A percentile compares a stretch with the other conserved stretches of the same genome.
Evolutionary conservation across 2,113 vertebrate species (phyloP).

Genomic region (Lucifuga dentata): DNA sequence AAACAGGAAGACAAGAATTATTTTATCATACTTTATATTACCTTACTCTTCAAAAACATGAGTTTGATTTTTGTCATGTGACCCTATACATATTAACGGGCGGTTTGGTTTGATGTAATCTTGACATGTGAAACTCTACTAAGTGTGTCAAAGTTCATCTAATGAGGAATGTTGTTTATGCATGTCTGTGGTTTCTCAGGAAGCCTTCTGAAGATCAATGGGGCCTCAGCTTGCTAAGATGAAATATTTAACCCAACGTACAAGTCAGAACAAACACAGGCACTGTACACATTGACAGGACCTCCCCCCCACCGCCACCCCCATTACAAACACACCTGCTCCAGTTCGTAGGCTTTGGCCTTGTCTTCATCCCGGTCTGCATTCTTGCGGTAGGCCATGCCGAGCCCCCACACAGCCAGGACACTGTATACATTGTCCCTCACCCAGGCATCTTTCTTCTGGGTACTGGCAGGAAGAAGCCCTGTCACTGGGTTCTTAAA

Average conservation of each 20-base stretch:
- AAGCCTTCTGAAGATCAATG: too few relatives aligned
- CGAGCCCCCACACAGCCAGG: constrained; percentile 95
- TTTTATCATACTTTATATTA: too few relatives aligned
- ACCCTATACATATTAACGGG: too few relatives aligned
- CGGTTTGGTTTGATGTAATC: too few relatives aligned
- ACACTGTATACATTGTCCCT: constrained; percentile 97
- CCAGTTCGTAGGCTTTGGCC: constrained; percentile 97
- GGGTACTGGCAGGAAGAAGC: constrained; percentile 89
- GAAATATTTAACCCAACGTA: constrained; percentile 10
- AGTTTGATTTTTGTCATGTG: too few relatives aligned
- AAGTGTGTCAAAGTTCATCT: too few relatives aligned
- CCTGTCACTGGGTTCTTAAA: constrained; percentile 94
- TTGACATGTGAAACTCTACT: too few relatives aligned
- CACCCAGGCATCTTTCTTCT: constrained; percentile 97
- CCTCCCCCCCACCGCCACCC: too few relatives aligned
- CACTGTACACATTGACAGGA: constrained; percentile 16
- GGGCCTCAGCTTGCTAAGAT: background rate
- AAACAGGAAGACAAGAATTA: too few relatives aligned
- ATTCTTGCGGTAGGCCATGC: constrained; percentile 98
- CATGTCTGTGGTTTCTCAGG: too few relatives aligned
- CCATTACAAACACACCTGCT: constrained; percentile 86
- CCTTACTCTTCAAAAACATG: too few relatives aligned
- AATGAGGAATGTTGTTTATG: too few relatives aligned
- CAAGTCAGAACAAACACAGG: constrained; percentile 10
- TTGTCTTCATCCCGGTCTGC: constrained; percentile 98